Evolutionary conservation across 2,888 invertebrate species (phyloP).

Genomic region (Salpingus planirostris): DNA sequence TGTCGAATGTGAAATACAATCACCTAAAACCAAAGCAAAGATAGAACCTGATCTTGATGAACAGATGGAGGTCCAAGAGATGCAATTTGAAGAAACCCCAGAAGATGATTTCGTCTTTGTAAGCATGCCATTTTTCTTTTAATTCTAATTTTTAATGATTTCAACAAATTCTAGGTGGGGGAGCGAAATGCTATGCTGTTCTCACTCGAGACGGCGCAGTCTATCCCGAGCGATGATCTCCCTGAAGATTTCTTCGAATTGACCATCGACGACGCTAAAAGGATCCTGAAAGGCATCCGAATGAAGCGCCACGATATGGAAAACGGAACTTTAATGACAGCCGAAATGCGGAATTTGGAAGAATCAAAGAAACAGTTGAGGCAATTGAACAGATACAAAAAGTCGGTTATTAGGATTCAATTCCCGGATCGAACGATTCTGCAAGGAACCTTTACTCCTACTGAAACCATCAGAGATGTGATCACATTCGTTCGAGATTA

Average conservation of each 20-base stretch:
- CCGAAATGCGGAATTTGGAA: constrained; percentile 52
- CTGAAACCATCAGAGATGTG: constrained; percentile 63
- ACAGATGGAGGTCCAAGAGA: constrained; percentile 24
- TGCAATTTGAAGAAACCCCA: constrained; percentile 4
- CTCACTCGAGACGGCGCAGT: constrained; percentile 51
- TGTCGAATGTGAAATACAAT: too few relatives aligned
- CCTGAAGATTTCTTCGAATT: constrained; percentile 86
- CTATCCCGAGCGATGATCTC: constrained; percentile 59
- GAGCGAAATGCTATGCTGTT: constrained; percentile 68
- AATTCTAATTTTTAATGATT: constrained; percentile 1
- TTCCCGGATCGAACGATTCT: constrained; percentile 81
- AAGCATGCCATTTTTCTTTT: constrained; percentile 22
- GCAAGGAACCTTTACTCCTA: constrained; percentile 76
- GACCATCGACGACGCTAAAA: constrained; percentile 71
- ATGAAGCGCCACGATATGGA: constrained; percentile 55
- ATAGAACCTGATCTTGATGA: constrained; percentile 16
- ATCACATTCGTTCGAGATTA: constrained; percentile 65
- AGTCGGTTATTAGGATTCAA: constrained; percentile 71
- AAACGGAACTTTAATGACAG: constrained; percentile 65
- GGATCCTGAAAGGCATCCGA: constrained; percentile 65
- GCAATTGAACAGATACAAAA: constrained; percentile 60
- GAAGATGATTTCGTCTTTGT: constrained; percentile 41
- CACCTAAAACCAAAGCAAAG: constrained; percentile 5
- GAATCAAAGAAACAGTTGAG: constrained; percentile 48
- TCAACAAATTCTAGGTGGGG: constrained; percentile 63